Base-by-base conservation (phyloP, 2,888 invertebrate species). In the Ligdia adustata region DNA sequence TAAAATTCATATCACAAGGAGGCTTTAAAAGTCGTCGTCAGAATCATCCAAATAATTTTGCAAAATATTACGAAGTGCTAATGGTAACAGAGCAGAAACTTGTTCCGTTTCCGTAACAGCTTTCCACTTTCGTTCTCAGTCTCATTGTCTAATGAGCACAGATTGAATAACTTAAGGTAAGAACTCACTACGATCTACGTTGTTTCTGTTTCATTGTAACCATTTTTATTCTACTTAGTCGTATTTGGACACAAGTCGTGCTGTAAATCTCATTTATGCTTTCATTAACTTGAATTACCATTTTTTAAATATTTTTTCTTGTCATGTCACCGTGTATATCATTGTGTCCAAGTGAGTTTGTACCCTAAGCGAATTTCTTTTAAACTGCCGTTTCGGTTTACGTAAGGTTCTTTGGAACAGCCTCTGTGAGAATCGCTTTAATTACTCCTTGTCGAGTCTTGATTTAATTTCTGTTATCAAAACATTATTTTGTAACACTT, bases 111-210 rank as follows among this genome's bases (percentile, higher is more conserved):
- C 78, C 86, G 84, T 81, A 85, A 85, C 71, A 72, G 72, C 82
- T 84, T 84, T 85, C 81, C 78, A 84, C 86, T 89, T 88, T 88
- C 87, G 72, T 84, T 88, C 82, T 80, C 78, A 75, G 72, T 75
- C 79, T 82, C 84, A 88, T 89, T 88, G 88, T 88, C 80, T 86
- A 82, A 75, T 69, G 73, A 78, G 73, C 64, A 61, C 58, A 65
- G 75, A 81, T 88, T 89, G 87, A 78, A 86, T 88, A 88, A 88
- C 83, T 77, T 37, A 37, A 11, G 18, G 37, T 27, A 26, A 37
- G 6, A 37, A 15, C 24, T 16, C 37, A 37, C 37, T 27, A 16
- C 0, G n/a, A 12, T 27, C 2, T 5, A 15, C 9, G 9, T 5
- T n/a, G 14, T 11, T 16, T 26, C 16, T 13, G 0, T 16, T 9